Evolutionary conservation across 2,888 invertebrate genomes (phyloP).

Genomic region (Embidobia sp.): DNA sequence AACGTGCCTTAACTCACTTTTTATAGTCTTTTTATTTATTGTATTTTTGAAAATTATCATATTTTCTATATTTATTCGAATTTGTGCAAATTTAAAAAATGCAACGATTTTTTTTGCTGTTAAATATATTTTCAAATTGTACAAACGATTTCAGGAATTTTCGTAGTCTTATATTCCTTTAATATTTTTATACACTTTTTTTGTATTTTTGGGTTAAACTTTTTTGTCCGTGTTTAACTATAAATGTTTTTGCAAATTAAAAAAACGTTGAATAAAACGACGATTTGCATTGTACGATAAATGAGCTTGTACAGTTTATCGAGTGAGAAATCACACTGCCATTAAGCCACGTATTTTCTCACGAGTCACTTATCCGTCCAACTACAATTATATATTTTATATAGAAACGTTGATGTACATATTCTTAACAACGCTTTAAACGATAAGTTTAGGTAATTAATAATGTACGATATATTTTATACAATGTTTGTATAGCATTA

Average conservation of each 20-base stretch:
- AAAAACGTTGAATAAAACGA: too few species aligned
- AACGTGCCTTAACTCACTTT: too few species aligned
- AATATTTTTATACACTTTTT: too few species aligned
- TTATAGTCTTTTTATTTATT: background rate
- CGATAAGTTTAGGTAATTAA: conserved; percentile 38
- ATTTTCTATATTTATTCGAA: conserved; percentile 12
- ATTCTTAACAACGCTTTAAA: conserved; percentile 38
- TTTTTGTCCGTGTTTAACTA: too few species aligned
- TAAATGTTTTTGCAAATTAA: too few species aligned
- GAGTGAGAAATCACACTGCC: conserved; percentile 44
- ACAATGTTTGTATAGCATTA: conserved; percentile 32
- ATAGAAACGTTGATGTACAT: conserved; percentile 40
- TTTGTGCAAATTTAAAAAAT: too few species aligned
- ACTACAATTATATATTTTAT: conserved; percentile 38
- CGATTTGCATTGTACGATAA: conserved; percentile 29
- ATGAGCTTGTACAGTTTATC: conserved; percentile 45
- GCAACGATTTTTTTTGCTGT: too few species aligned
- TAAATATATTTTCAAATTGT: too few species aligned
- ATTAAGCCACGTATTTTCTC: conserved; percentile 41
- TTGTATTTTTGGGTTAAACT: background rate
- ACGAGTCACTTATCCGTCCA: conserved; percentile 60
- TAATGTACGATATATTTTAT: conserved; percentile 59
- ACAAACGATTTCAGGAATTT: too few species aligned
- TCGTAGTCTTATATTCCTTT: too few species aligned
- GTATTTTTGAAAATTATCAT: conserved; percentile 1